Evolutionary conservation across 2,797 vertebrate species (phyloP).

Genomic region (Percopsis omiscomaycus): DNA sequence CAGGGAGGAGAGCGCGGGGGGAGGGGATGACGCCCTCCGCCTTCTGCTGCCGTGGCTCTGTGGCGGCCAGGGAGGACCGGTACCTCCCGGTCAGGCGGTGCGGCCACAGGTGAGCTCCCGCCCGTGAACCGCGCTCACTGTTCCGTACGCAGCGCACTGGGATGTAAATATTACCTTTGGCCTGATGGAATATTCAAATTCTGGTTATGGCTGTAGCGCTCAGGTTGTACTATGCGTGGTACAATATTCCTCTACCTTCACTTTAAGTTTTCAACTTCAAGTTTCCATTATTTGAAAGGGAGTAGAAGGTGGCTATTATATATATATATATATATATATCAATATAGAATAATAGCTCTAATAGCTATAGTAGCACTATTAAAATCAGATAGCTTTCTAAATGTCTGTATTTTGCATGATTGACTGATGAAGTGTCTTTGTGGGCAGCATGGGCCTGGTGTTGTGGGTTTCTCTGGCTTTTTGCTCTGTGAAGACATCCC

Average conservation of each 20-base stretch:
- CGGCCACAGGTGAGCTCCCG: slow-evolving; percentile 58
- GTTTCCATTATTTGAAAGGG: neutral
- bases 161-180: neutral
- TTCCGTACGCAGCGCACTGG: neutral
- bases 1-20: slow-evolving; percentile 31
- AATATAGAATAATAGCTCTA: too few relatives aligned
- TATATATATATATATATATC: too few relatives aligned
- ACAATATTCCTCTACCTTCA: neutral
- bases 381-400: slow-evolving; percentile 12
- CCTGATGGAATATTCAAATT: neutral
- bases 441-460: slow-evolving; percentile 17
- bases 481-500: slow-evolving; percentile 32
- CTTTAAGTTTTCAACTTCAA: too few relatives aligned
- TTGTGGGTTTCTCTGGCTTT: slow-evolving; percentile 37
- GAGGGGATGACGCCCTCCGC: slow-evolving; percentile 39
- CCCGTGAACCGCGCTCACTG: slow-evolving; percentile 24
- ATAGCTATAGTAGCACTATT: neutral
- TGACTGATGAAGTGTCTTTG: slow-evolving; percentile 36
- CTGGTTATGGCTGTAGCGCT: neutral
- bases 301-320: too few relatives aligned
- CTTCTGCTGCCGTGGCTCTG: slow-evolving; percentile 59
- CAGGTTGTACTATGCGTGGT: too few relatives aligned
- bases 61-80: slow-evolving; percentile 52
- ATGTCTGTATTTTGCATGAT: slow-evolving; percentile 49
- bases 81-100: slow-evolving; percentile 42